phyloP scores from a whole-genome alignment of 2,888 invertebrate species.

The Troides aeacus region DNA sequence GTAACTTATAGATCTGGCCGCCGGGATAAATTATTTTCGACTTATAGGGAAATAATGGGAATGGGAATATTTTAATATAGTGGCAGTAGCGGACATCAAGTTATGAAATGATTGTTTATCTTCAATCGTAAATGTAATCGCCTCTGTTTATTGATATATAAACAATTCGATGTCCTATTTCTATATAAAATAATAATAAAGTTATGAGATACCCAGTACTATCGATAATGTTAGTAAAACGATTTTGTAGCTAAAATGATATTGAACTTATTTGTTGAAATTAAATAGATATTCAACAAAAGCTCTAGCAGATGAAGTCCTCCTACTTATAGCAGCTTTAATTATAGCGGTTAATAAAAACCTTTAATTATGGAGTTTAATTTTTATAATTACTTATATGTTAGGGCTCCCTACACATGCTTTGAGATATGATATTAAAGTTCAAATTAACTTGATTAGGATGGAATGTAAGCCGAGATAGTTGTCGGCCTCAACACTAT shows the following conservation, averaged over 20 bases:
- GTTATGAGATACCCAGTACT: background rate
- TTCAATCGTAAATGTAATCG: background rate
- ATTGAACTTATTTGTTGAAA: too few species aligned
- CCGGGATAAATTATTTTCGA: constrained; percentile 52
- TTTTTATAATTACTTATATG: background rate
- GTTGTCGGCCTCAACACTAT: constrained; percentile 68
- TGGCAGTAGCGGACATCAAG: constrained; percentile 35
- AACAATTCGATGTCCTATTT: background rate
- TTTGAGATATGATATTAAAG: constrained; percentile 17
- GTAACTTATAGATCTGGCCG: constrained; percentile 48
- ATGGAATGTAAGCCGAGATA: constrained; percentile 55
- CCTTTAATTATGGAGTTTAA: too few species aligned
- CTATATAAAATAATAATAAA: background rate
- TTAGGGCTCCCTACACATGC: constrained; percentile 8
- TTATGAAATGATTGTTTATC: constrained; percentile 29
- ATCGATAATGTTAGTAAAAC: too few species aligned
- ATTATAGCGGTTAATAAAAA: too few species aligned
- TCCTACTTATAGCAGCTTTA: too few species aligned
- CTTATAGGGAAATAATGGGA: constrained; percentile 62
- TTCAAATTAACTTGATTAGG: constrained; percentile 20
- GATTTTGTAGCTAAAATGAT: background rate
- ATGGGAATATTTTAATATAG: constrained; percentile 50
- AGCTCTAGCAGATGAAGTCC: too few species aligned
- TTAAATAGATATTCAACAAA: too few species aligned
- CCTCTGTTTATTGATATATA: background rate